Evolutionary conservation across 2,888 invertebrate genomes (phyloP).

Genomic region (Ecdyonurus torrentis): DNA sequence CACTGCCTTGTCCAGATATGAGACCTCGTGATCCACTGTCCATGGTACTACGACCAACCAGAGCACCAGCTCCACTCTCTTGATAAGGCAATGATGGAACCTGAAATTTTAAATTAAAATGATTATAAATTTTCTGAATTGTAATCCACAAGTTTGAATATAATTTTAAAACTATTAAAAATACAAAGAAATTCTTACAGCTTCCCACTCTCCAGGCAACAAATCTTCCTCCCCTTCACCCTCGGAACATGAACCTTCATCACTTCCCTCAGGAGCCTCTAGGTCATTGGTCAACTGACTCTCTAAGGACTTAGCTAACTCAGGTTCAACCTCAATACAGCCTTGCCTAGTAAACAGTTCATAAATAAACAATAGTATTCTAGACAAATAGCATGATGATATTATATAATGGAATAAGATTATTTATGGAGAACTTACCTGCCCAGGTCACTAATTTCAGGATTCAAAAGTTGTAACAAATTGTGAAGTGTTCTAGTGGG

Average conservation of each 20-base stretch:
- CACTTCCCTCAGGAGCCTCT: conserved; percentile 35
- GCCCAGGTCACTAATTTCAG: conserved; percentile 49
- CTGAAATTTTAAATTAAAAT: too few relatives aligned
- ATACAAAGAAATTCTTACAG: conserved; percentile 32
- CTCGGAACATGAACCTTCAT: conserved; percentile 43
- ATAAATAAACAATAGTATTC: too few relatives aligned
- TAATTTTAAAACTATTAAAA: not conserved
- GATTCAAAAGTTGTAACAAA: conserved; percentile 48
- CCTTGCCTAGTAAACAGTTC: conserved; percentile 37
- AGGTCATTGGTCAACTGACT: conserved; percentile 42
- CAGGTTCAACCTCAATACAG: conserved; percentile 39
- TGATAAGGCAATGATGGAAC: not conserved
- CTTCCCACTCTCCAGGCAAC: conserved; percentile 65
- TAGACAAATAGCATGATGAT: too few relatives aligned
- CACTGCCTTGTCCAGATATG: not conserved
- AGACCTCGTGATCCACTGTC: not conserved
- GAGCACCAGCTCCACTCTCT: not conserved
- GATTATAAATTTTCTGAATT: too few relatives aligned
- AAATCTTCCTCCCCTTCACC: conserved; percentile 47
- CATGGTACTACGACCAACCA: not conserved
- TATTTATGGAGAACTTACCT: conserved; percentile 35
- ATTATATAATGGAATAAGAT: too few relatives aligned
- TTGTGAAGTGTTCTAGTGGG: conserved; percentile 56
- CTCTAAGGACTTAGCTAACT: conserved; percentile 40
- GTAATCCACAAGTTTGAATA: not conserved